A percentile compares a stretch with the other conserved stretches of the same genome.
Conservation (phyloP, 1,140 invertebrate species). For the Microplitis mediator region DNA sequence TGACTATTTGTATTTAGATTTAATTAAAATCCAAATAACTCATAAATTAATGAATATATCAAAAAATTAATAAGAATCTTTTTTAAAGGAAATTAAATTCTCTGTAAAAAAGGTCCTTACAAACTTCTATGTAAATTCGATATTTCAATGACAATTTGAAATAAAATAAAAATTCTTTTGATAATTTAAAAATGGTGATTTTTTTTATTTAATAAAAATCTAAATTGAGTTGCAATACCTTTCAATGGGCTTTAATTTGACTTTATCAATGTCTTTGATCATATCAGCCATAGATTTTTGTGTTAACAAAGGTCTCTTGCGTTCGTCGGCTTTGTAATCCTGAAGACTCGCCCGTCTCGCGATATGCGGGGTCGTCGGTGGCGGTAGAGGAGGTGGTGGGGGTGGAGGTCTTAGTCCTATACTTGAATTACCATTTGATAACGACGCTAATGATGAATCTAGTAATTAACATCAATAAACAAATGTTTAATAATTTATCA, state of each 20-base stretch:
- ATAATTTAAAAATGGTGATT: conserved; percentile 9
- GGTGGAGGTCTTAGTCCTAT: conserved; percentile 35
- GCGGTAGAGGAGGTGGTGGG: conserved; percentile 50
- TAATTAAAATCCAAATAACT: no score
- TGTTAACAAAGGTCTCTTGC: conserved; percentile 44
- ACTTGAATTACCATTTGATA: conserved; percentile 41
- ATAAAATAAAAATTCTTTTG: not conserved
- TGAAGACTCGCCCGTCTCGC: conserved; percentile 58
- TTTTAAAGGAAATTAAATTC: no score
- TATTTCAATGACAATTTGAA: not conserved
- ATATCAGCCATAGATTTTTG: conserved; percentile 57
- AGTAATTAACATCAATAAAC: not conserved
- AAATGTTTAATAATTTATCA: conserved; percentile 12
- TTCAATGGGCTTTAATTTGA: conserved; percentile 55
- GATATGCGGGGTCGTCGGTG: conserved; percentile 58
- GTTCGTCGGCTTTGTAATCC: conserved; percentile 55
- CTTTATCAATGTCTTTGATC: conserved; percentile 52
- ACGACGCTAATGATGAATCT: conserved; percentile 43
- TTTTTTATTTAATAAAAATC: not conserved
- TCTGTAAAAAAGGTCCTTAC: no score
- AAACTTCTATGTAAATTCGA: no score
- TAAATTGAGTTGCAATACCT: conserved; percentile 39
- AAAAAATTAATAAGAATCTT: no score
- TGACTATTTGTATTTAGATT: no score
- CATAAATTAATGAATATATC: no score